These are phyloP conservation scores for Patella caerulea DNA, from an alignment of 2,888 invertebrate genomes.

Conservation along the genomic window DNA sequence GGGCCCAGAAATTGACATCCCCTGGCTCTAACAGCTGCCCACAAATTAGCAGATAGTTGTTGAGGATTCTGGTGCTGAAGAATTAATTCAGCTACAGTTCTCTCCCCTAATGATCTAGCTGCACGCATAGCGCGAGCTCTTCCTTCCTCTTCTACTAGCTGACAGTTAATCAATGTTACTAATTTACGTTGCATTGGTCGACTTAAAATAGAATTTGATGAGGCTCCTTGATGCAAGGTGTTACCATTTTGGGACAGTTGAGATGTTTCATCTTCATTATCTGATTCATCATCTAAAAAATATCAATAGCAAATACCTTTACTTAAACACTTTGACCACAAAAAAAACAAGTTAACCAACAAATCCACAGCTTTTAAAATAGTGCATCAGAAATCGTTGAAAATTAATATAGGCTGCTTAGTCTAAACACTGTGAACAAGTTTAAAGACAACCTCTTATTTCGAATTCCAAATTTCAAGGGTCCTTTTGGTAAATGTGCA, in stretches of 20 bases:
- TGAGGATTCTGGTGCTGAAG: conserved; percentile 96
- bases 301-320: not conserved
- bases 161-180: conserved; percentile 92
- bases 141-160: conserved; percentile 88
- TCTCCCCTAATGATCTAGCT: conserved; percentile 92
- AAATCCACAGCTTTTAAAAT: not conserved
- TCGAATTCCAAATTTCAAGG: too few relatives aligned
- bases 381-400: too few relatives aligned
- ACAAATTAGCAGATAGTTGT: conserved; percentile 91
- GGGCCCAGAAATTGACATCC: conserved; percentile 99
- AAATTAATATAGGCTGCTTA: too few relatives aligned
- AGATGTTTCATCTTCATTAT: conserved; percentile 24
- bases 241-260: not conserved
- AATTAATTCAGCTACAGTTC: conserved; percentile 93
- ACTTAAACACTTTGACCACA: not conserved
- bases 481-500: too few relatives aligned
- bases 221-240: not conserved
- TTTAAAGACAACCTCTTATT: too few relatives aligned
- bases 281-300: conserved; percentile 19
- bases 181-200: conserved; percentile 96
- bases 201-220: conserved; percentile 75
- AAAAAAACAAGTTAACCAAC: not conserved
- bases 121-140: conserved; percentile 75
- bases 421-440: too few relatives aligned
- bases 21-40: conserved; percentile 96